phyloP scores from a whole-genome alignment of 1,140 invertebrate genomes.

The Drosophila serrata region DNA sequence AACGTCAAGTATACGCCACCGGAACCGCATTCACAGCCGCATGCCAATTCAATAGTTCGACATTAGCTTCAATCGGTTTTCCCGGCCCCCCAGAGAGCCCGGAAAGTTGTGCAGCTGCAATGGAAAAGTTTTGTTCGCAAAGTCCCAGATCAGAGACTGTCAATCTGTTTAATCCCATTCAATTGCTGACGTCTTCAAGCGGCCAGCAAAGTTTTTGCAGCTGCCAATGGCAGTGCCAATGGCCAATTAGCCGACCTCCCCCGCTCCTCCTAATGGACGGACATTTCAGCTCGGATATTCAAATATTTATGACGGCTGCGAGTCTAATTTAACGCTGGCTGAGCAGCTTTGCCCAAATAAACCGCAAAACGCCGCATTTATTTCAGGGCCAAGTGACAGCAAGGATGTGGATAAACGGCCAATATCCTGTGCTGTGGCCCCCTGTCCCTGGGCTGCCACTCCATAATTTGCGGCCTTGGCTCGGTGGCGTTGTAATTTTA shows the following conservation, averaged over 20 bases:
- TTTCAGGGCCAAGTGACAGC: conserved; percentile 44
- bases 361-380: conserved; percentile 49
- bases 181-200: conserved; percentile 58
- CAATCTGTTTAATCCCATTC: conserved; percentile 56
- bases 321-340: conserved; percentile 80
- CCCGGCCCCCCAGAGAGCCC: conserved; percentile 10
- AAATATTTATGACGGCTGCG: conserved; percentile 73
- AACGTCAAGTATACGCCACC: conserved; percentile 9
- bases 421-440: conserved; percentile 73
- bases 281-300: conserved; percentile 52
- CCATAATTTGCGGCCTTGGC: conserved; percentile 64
- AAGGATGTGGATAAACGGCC: conserved; percentile 40
- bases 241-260: conserved; percentile 48
- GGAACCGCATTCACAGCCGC: conserved; percentile 5
- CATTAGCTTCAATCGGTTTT: conserved; percentile 27
- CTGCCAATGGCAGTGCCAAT: conserved; percentile 40
- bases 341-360: conserved; percentile 53
- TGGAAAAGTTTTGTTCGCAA: conserved; percentile 47
- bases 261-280: conserved; percentile 50
- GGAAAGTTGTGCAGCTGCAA: conserved; percentile 47
- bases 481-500: conserved; percentile 68
- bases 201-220: conserved; percentile 38
- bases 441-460: conserved; percentile 29
- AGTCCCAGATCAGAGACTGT: conserved; percentile 57
- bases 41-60: conserved; percentile 27